phyloP scores from a whole-genome alignment of 2,797 vertebrate species.

The Poeciliopsis paucimaculata region DNA sequence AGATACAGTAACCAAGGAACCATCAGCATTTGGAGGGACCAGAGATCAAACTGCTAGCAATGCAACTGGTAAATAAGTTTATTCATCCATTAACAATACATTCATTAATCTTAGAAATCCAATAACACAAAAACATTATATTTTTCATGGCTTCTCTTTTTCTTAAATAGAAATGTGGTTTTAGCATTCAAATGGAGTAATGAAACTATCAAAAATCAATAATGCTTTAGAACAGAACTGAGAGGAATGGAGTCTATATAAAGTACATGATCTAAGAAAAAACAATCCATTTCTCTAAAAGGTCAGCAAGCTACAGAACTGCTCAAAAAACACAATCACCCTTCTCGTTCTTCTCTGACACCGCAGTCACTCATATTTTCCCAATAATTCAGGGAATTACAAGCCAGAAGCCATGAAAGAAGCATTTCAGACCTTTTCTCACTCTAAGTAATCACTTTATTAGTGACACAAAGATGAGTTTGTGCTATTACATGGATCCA shows the following conservation, averaged over 20 bases:
- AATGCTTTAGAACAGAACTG: constrained; percentile 77
- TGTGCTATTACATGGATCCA: constrained; percentile 85
- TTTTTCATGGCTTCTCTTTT: constrained; percentile 24
- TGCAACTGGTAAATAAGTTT: background rate
- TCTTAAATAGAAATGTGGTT: constrained; percentile 40
- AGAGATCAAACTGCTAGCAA: background rate
- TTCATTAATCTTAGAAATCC: constrained; percentile 27
- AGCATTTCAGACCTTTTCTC: constrained; percentile 72
- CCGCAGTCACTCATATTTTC: constrained; percentile 72
- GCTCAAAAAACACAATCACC: constrained; percentile 50
- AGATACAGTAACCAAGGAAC: background rate
- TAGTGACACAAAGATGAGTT: constrained; percentile 83
- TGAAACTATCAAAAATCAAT: constrained; percentile 78
- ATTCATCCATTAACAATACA: constrained; percentile 6
- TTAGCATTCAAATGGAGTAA: constrained; percentile 70
- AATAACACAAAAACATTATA: constrained; percentile 14
- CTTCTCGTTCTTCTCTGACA: constrained; percentile 50
- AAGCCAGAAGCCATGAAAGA: constrained; percentile 68
- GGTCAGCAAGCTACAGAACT: constrained; percentile 74
- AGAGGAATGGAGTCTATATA: constrained; percentile 62
- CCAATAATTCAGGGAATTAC: constrained; percentile 72
- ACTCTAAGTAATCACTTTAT: constrained; percentile 81
- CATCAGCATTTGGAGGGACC: background rate
- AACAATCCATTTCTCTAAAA: constrained; percentile 76
- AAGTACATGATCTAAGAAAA: constrained; percentile 68